These are phyloP conservation scores for Acropternis orthonyx DNA, from an alignment of 2,797 vertebrate genomes.

Conservation along the genomic window DNA sequence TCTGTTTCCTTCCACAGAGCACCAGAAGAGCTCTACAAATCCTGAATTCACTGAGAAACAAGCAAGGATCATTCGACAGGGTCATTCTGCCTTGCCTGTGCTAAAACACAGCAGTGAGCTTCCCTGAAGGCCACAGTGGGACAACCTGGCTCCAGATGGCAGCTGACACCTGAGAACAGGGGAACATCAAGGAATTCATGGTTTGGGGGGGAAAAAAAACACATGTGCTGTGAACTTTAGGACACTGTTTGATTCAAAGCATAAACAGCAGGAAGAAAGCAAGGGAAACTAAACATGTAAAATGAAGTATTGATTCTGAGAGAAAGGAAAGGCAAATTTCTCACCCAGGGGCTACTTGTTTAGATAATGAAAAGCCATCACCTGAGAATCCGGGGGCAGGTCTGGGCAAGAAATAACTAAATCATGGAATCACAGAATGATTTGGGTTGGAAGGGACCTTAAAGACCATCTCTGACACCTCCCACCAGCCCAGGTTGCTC, in stretches of 20 bases:
- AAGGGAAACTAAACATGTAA: background rate
- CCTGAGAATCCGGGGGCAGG: background rate
- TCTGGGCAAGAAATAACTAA: background rate
- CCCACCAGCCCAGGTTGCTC: too few relatives aligned
- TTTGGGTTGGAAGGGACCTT: too few relatives aligned
- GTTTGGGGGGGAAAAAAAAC: background rate
- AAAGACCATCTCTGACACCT: too few relatives aligned
- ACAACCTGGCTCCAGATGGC: background rate
- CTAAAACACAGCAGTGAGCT: background rate
- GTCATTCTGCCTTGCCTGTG: background rate
- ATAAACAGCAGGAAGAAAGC: background rate
- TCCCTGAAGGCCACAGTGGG: rapidly evolving
- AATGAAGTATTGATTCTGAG: background rate
- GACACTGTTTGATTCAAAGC: background rate
- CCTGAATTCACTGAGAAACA: background rate
- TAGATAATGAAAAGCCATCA: background rate
- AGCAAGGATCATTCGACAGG: background rate
- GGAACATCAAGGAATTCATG: background rate
- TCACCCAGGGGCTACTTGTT: background rate
- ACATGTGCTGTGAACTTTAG: background rate
- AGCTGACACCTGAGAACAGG: background rate
- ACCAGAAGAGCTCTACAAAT: background rate
- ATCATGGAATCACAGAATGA: too few relatives aligned
- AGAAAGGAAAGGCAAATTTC: background rate
- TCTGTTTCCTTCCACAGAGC: background rate